phyloP scores from a whole-genome alignment of 2,888 invertebrate species.

The Beris morrisii region DNA sequence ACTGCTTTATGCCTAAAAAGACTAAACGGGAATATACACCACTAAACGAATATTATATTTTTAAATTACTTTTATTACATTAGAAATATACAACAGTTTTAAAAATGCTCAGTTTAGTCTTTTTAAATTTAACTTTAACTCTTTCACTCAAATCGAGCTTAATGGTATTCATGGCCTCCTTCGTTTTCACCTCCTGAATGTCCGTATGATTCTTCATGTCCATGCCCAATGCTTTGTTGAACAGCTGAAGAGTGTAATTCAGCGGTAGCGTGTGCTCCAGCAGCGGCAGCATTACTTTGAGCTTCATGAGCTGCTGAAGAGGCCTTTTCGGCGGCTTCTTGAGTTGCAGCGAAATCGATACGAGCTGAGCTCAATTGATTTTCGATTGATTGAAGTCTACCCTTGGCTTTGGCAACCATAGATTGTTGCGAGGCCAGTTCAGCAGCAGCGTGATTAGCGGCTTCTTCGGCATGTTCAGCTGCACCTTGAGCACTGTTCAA shows the following conservation, averaged over 20 bases:
- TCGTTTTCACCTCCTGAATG: conserved; percentile 14
- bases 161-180: conserved; percentile 28
- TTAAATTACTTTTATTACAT: background rate
- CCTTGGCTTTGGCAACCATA: conserved; percentile 64
- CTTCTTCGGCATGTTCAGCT: conserved; percentile 73
- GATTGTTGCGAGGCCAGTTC: conserved; percentile 72
- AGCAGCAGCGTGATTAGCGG: conserved; percentile 73
- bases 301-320: conserved; percentile 70
- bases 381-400: conserved; percentile 58
- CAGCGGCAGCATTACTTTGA: conserved; percentile 75
- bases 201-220: conserved; percentile 11
- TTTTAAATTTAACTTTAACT: background rate
- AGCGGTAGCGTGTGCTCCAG: conserved; percentile 72
- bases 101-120: conserved; percentile 18
- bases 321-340: conserved; percentile 71
- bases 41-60: too few relatives aligned
- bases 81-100: conserved; percentile 11
- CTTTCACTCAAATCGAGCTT: background rate
- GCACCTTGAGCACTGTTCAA: conserved; percentile 77
- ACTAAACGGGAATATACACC: too few relatives aligned
- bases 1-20: too few relatives aligned
- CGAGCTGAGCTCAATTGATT: conserved; percentile 72
- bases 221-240: conserved; percentile 24
- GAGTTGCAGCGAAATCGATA: conserved; percentile 76
- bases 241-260: conserved; percentile 59